A percentile compares a stretch with the other conserved stretches of the same genome.
These are phyloP conservation scores for Endotricha flammealis DNA, from an alignment of 2,888 invertebrate genomes.

Conservation along the genomic window DNA sequence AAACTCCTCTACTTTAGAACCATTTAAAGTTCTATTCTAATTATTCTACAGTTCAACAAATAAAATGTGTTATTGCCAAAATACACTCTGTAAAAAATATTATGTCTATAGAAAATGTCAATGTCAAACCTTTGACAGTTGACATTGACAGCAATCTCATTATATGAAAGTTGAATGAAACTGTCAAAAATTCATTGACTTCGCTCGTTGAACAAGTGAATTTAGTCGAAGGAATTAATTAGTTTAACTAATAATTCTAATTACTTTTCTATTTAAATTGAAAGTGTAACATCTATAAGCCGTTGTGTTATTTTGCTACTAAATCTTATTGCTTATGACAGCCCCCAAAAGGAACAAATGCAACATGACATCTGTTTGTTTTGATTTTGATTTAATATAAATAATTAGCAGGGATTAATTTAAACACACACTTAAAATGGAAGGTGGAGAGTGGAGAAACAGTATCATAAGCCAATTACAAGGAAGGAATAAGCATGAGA, in stretches of 20 bases:
- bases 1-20: too few species aligned
- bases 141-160: too few species aligned
- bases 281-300: background rate
- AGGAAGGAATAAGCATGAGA: constrained; percentile 86
- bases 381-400: constrained; percentile 39
- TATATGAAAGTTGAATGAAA: too few species aligned
- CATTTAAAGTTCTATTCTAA: too few species aligned
- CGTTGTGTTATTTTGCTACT: background rate
- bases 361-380: constrained; percentile 62
- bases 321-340: background rate
- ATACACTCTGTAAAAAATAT: too few species aligned
- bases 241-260: background rate
- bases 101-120: too few species aligned
- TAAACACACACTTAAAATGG: constrained; percentile 45
- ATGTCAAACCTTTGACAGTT: too few species aligned
- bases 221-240: background rate
- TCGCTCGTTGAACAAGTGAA: background rate
- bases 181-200: background rate
- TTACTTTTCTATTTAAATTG: background rate
- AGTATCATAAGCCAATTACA: constrained; percentile 84
- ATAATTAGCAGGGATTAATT: background rate
- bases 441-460: constrained; percentile 81
- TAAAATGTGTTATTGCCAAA: too few species aligned
- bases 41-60: too few species aligned
- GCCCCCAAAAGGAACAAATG: background rate